Evolutionary conservation across 1,140 invertebrate species (phyloP).

Genomic region (Caenorhabditis inopinata): DNA sequence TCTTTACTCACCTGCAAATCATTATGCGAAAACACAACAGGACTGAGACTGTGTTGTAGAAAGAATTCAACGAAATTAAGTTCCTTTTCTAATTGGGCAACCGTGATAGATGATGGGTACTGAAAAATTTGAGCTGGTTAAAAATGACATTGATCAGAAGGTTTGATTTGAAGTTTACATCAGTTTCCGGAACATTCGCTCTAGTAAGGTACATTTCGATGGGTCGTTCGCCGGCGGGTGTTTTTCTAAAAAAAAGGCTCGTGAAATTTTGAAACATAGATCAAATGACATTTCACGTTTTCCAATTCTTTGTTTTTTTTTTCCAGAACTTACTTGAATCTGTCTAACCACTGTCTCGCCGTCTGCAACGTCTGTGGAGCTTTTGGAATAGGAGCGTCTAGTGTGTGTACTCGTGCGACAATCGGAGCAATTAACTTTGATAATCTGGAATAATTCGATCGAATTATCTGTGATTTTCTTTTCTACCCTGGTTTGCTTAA

Average conservation of each 20-base stretch:
- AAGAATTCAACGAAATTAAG: conserved; percentile 46
- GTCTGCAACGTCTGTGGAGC: conserved; percentile 50
- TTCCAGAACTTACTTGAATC: conserved; percentile 13
- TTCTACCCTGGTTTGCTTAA: conserved; percentile 40
- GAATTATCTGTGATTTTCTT: neutral
- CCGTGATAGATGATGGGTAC: conserved; percentile 43
- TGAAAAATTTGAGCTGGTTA: conserved; percentile 25
- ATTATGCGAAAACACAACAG: conserved; percentile 93
- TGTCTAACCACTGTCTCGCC: conserved; percentile 35
- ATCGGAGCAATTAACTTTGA: conserved; percentile 48
- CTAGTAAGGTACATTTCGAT: conserved; percentile 5
- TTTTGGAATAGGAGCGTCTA: conserved; percentile 58
- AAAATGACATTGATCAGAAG: neutral
- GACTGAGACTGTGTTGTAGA: conserved; percentile 64
- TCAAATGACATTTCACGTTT: no score
- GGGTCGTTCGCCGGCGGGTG: neutral
- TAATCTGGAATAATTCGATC: conserved; percentile 27
- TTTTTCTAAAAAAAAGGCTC: conserved; percentile 40
- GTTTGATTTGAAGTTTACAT: neutral
- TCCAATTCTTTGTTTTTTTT: no score
- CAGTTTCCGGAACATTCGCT: neutral
- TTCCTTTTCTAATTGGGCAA: conserved; percentile 48
- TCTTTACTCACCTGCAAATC: conserved; percentile 71
- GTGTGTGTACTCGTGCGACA: conserved; percentile 54
- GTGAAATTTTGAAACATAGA: no score